phyloP scores from a whole-genome alignment of 2,113 vertebrate genomes.

The Bambusicola thoracicus region DNA sequence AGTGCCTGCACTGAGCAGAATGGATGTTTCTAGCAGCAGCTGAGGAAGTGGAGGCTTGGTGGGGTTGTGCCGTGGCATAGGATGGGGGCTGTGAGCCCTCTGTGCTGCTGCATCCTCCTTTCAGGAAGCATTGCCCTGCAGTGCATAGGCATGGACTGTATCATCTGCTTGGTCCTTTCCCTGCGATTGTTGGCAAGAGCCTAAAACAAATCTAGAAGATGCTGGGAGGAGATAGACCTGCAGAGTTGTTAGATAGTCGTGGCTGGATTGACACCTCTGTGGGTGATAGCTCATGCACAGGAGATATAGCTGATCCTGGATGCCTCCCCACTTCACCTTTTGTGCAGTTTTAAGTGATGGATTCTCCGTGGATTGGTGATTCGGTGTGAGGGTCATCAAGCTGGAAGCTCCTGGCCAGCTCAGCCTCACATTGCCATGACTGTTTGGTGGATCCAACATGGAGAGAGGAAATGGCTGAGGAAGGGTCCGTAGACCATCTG shows the following conservation, averaged over 20 bases:
- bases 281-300: background rate
- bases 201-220: background rate
- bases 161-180: background rate
- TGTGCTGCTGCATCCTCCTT: rapidly evolving
- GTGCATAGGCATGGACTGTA: rapidly evolving
- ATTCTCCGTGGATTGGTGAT: background rate
- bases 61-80: background rate
- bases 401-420: background rate
- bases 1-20: background rate
- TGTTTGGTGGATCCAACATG: background rate
- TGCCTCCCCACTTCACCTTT: background rate
- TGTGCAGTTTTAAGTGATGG: slow-evolving; percentile 13
- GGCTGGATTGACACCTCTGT: background rate
- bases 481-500: background rate
- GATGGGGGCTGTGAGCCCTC: background rate
- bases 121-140: background rate
- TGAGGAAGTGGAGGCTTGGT: background rate
- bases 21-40: background rate
- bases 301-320: background rate
- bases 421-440: background rate
- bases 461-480: background rate
- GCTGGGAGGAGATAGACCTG: background rate
- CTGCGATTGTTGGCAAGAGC: rapidly evolving
- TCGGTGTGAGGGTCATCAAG: background rate
- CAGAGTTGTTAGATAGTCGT: background rate